phyloP scores from a whole-genome alignment of 2,113 vertebrate species.

The Chauna torquata region DNA sequence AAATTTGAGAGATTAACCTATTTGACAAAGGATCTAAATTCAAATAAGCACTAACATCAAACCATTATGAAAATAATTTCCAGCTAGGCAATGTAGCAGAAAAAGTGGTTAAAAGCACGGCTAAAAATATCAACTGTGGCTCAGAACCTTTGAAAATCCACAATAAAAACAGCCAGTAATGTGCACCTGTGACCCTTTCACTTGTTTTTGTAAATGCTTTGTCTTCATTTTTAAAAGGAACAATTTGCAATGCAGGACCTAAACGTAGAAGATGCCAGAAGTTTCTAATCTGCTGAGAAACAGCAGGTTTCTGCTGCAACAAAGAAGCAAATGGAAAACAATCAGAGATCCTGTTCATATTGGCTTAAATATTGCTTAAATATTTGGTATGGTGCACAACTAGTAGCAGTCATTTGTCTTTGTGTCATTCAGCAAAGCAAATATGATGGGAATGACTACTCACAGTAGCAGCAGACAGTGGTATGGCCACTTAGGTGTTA shows the following conservation, averaged over 20 bases:
- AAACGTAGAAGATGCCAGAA: neutral
- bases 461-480: neutral
- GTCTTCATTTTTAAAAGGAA: neutral
- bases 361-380: neutral
- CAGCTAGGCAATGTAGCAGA: neutral
- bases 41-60: neutral
- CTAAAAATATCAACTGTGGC: constrained; percentile 34
- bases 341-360: neutral
- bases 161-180: neutral
- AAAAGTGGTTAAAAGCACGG: constrained; percentile 2
- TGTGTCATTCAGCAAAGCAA: neutral
- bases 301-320: neutral
- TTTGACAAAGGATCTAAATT: neutral
- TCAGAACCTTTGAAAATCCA: constrained; percentile 47
- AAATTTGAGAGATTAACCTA: neutral
- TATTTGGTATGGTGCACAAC: neutral
- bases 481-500: neutral
- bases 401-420: neutral
- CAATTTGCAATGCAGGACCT: neutral
- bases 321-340: neutral
- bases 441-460: neutral
- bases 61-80: constrained; percentile 1
- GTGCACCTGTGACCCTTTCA: constrained; percentile 18
- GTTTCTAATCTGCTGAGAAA: neutral
- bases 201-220: constrained; percentile 8